Conservation (phyloP, 2,797 vertebrate genomes). For the Mormyrus hasselquistii region DNA sequence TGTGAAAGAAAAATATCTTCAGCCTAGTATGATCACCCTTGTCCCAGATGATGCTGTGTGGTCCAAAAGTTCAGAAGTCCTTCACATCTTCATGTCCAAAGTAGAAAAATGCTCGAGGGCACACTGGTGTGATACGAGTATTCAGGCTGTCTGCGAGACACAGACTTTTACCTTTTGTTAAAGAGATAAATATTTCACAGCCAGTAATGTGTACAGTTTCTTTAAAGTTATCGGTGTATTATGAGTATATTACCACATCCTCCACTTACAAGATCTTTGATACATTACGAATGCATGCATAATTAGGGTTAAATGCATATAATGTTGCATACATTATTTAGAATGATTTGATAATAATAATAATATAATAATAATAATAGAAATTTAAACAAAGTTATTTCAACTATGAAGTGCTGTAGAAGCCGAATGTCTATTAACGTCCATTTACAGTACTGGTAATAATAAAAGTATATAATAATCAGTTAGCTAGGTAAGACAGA, state of each 20-base stretch:
- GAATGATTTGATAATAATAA: neutral
- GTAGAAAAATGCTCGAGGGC: neutral
- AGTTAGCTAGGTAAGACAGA: neutral
- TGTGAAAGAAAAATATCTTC: neutral
- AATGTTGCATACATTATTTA: neutral
- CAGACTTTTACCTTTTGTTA: neutral
- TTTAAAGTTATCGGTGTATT: neutral
- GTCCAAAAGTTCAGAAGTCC: neutral
- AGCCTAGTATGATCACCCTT: neutral
- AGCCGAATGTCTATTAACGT: neutral
- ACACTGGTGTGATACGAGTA: neutral
- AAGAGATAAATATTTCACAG: neutral
- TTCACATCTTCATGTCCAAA: neutral
- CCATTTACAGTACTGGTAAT: neutral
- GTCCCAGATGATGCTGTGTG: neutral
- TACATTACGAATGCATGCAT: neutral
- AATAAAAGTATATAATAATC: neutral
- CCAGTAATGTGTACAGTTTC: neutral
- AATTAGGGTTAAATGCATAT: neutral
- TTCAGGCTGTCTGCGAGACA: neutral
- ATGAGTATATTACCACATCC: neutral
- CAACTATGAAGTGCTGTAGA: neutral
- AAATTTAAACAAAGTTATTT: neutral
- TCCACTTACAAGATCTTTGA: neutral
- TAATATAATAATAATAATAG: neutral